Evolutionary conservation across 2,797 vertebrate genomes (phyloP).

Genomic region (Manis crassicaudata): DNA sequence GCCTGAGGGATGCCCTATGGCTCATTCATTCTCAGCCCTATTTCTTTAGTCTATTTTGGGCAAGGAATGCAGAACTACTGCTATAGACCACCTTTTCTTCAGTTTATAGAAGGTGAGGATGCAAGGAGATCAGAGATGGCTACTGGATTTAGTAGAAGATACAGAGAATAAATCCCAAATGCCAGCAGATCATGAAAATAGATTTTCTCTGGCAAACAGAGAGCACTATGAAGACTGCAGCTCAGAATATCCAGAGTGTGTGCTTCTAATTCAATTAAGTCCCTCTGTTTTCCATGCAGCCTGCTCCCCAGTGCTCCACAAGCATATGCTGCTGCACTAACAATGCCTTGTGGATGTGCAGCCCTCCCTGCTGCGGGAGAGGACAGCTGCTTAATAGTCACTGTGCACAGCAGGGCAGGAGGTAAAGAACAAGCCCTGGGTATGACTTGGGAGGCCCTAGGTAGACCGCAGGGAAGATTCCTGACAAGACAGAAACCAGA

Average conservation of each 20-base stretch:
- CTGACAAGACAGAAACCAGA: conserved; percentile 57
- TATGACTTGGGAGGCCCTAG: neutral
- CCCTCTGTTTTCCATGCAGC: conserved; percentile 19
- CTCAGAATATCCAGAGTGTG: conserved; percentile 8
- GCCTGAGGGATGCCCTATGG: neutral
- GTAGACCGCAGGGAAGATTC: conserved; percentile 54
- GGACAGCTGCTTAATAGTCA: conserved; percentile 64
- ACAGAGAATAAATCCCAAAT: neutral
- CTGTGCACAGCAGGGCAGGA: conserved; percentile 19
- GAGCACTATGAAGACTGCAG: neutral
- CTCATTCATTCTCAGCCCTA: neutral
- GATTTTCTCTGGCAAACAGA: conserved; percentile 23
- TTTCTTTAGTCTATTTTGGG: neutral
- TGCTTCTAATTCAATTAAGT: conserved; percentile 69
- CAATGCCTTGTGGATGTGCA: conserved; percentile 19
- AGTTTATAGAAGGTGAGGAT: neutral
- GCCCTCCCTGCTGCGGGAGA: neutral
- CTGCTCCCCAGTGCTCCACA: neutral
- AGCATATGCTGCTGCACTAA: conserved; percentile 36
- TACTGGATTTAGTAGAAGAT: neutral
- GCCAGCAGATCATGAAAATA: neutral
- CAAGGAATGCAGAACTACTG: neutral
- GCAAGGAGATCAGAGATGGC: neutral
- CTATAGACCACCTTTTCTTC: neutral
- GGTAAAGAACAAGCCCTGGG: conserved; percentile 22